These are phyloP conservation scores for Enteromius mattozi DNA, from an alignment of 2,797 vertebrate genomes.

Conservation along the genomic window DNA sequence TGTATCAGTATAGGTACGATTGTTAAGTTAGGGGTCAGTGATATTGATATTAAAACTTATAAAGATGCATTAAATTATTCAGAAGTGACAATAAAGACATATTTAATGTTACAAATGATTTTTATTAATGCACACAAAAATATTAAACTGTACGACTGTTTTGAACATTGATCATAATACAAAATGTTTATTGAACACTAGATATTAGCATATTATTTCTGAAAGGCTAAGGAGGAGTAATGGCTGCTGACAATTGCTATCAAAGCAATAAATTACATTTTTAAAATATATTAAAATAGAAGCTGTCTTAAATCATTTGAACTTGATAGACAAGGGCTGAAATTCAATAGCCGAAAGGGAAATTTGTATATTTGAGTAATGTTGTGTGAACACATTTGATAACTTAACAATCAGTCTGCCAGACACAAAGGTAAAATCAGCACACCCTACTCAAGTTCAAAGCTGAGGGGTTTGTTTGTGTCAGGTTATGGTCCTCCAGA, in stretches of 20 bases:
- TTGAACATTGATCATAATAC: not conserved
- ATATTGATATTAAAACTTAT: not conserved
- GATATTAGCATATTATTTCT: not conserved
- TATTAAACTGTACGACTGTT: not conserved
- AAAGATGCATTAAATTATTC: not conserved
- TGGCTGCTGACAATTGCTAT: not conserved
- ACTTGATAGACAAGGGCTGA: not conserved
- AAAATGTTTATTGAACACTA: not conserved
- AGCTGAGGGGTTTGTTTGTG: not conserved
- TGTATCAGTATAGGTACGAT: not conserved
- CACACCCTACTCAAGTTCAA: constrained; percentile 37
- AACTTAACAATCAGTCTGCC: not conserved
- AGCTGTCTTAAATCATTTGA: not conserved
- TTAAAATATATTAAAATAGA: not conserved
- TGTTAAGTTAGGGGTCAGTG: not conserved
- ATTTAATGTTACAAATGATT: not conserved
- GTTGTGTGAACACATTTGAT: not conserved
- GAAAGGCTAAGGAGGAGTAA: not conserved
- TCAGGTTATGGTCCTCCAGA: constrained; percentile 7
- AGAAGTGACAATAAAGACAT: not conserved
- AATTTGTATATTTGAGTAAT: not conserved
- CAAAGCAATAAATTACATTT: not conserved
- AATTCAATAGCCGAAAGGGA: not conserved
- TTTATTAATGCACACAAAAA: not conserved
- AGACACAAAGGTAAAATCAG: constrained; percentile 8